Evolutionary conservation across 2,797 vertebrate genomes (phyloP).

Genomic region (Hybognathus amarus): DNA sequence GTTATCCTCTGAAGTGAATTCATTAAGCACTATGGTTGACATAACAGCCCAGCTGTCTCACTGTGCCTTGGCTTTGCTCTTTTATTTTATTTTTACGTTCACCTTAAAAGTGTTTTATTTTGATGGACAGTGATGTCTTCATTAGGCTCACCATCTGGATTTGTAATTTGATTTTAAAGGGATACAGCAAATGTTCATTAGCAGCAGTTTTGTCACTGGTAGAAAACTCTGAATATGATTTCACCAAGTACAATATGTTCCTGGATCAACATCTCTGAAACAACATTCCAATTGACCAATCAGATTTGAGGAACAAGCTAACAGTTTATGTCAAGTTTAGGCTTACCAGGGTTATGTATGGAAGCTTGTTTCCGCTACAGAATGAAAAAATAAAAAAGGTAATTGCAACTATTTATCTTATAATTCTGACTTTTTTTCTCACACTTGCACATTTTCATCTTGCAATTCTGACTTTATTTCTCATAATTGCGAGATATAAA

Average conservation of each 20-base stretch:
- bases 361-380: no score
- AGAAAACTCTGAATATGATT: neutral
- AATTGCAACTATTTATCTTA: no score
- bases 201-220: neutral
- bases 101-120: neutral
- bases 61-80: neutral
- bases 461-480: no score
- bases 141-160: slow-evolving; percentile 54
- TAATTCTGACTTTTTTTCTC: no score
- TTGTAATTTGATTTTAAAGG: neutral
- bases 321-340: neutral
- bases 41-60: slow-evolving; percentile 48
- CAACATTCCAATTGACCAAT: neutral
- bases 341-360: neutral
- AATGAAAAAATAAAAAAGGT: no score
- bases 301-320: neutral
- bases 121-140: slow-evolving; percentile 22
- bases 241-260: neutral
- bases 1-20: neutral
- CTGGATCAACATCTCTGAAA: neutral
- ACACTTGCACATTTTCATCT: no score
- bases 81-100: neutral
- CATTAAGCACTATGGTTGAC: slow-evolving; percentile 10
- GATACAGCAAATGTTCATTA: neutral
- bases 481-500: no score